phyloP scores from a whole-genome alignment of 2,888 invertebrate species.

The Hetaerina titia region DNA sequence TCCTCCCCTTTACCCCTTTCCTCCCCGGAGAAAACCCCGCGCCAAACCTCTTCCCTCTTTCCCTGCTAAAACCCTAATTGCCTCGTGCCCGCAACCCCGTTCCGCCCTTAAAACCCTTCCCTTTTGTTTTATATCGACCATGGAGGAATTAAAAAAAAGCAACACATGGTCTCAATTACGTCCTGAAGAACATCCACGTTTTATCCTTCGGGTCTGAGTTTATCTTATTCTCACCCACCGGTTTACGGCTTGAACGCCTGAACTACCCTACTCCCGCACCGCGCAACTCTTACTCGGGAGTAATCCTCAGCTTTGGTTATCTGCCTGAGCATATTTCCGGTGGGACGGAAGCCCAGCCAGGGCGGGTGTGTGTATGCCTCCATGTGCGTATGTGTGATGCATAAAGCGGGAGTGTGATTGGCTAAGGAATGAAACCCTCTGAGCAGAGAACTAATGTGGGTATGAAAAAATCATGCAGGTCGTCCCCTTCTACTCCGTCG shows the following conservation, averaged over 20 bases:
- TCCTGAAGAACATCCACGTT: background rate
- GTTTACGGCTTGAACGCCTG: background rate
- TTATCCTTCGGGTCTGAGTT: background rate
- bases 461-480: no score
- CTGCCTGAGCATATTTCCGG: background rate
- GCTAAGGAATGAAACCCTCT: background rate
- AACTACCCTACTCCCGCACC: background rate
- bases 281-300: background rate
- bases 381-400: background rate
- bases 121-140: background rate
- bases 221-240: background rate
- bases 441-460: no score
- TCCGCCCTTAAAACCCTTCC: background rate
- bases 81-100: background rate
- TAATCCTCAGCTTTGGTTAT: slow-evolving; percentile 9
- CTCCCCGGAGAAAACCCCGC: background rate
- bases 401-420: background rate
- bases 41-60: background rate
- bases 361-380: background rate
- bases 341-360: background rate
- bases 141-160: background rate
- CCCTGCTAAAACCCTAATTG: background rate
- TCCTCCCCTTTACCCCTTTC: background rate
- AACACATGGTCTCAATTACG: slow-evolving; percentile 17
- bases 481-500: no score